These are phyloP conservation scores for Galeopterus variegatus DNA, from an alignment of 2,113 vertebrate genomes.

Conservation along the genomic window DNA sequence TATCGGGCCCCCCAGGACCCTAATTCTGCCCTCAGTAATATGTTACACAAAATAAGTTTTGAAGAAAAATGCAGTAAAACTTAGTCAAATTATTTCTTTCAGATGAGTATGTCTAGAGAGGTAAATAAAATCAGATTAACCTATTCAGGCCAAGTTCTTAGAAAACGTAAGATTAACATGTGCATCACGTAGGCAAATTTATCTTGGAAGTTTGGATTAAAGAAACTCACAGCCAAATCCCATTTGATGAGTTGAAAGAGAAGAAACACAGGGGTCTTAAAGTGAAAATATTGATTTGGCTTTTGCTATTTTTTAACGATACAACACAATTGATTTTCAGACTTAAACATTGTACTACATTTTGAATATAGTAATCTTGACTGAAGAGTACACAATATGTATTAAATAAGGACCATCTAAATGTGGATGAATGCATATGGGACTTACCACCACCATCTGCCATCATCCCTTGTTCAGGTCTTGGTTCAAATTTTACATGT, in stretches of 20 bases:
- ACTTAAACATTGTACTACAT: background rate
- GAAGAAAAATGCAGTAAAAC: conserved; percentile 1
- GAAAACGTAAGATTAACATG: background rate
- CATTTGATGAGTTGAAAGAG: background rate
- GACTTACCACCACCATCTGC: background rate
- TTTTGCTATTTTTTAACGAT: conserved; percentile 36
- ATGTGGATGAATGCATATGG: background rate
- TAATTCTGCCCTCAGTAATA: background rate
- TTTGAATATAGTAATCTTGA: background rate
- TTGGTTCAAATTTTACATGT: conserved; percentile 3
- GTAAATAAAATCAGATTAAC: conserved; percentile 24
- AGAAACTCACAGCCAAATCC: background rate
- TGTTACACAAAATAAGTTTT: background rate
- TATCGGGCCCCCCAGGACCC: too few relatives aligned
- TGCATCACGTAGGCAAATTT: background rate
- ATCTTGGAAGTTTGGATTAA: background rate
- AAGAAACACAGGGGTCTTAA: background rate
- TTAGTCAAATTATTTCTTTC: background rate
- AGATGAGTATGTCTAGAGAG: background rate
- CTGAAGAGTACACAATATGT: background rate
- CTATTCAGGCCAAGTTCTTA: background rate
- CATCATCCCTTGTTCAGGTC: background rate
- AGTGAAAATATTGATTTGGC: background rate
- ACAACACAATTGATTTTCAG: background rate
- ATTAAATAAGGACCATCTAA: background rate